Evolutionary conservation across 1,140 invertebrate species (phyloP).

Genomic region (Venturia canescens): DNA sequence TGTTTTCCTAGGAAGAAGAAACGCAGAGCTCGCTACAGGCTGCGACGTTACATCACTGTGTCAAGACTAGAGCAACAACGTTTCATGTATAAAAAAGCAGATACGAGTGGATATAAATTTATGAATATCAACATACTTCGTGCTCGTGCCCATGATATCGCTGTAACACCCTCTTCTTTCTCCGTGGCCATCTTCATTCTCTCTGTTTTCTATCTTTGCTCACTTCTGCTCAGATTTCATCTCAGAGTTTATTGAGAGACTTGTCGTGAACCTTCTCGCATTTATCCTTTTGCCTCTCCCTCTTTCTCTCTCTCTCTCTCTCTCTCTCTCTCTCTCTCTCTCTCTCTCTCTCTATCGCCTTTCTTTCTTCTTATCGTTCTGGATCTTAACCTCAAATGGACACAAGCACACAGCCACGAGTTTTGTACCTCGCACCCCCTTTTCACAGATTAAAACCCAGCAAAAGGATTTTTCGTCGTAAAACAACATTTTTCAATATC

Average conservation of each 20-base stretch:
- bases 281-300: slow-evolving; percentile 3
- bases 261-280: not conserved
- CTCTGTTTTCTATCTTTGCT: slow-evolving; percentile 25
- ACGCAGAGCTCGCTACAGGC: not conserved
- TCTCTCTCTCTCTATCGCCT: slow-evolving; percentile 17
- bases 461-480: too few relatives aligned
- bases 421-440: too few relatives aligned
- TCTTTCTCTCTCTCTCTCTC: slow-evolving; percentile 30
- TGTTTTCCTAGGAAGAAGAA: not conserved
- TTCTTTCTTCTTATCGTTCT: not conserved
- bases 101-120: not conserved
- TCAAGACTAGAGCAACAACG: not conserved
- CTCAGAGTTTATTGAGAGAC: slow-evolving; percentile 2
- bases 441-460: too few relatives aligned
- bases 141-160: not conserved
- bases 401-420: too few relatives aligned
- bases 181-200: not conserved
- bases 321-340: slow-evolving; percentile 24
- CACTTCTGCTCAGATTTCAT: slow-evolving; percentile 26
- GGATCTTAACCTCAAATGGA: too few relatives aligned
- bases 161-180: not conserved
- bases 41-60: slow-evolving; percentile 4
- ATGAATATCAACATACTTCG: not conserved
- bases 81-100: not conserved
- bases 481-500: too few relatives aligned